phyloP scores from a whole-genome alignment of 2,113 vertebrate genomes.

The Verasper variegatus region DNA sequence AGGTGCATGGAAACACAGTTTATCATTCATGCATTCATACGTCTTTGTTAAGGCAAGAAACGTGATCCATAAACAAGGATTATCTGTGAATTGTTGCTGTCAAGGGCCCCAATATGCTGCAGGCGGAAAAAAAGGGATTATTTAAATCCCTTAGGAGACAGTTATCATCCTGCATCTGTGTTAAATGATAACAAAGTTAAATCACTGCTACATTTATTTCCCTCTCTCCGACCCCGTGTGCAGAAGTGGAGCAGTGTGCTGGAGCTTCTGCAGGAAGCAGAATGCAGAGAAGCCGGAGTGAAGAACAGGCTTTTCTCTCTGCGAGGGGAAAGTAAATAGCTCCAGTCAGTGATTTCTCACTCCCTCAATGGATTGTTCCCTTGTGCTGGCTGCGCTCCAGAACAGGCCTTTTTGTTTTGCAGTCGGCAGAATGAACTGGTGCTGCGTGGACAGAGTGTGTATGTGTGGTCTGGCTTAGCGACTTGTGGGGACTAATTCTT shows the following conservation, averaged over 20 bases:
- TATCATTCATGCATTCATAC: neutral
- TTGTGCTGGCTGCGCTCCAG: constrained; percentile 60
- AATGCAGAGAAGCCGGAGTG: constrained; percentile 47
- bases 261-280: constrained; percentile 43
- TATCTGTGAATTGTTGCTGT: neutral
- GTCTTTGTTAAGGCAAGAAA: neutral
- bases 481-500: neutral
- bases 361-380: constrained; percentile 66
- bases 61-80: neutral
- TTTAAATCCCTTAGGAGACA: constrained; percentile 11
- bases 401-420: constrained; percentile 64
- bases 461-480: neutral
- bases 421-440: constrained; percentile 55
- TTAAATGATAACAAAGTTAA: neutral
- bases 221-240: neutral
- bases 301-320: constrained; percentile 56
- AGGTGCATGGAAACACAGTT: neutral
- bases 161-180: neutral
- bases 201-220: constrained; percentile 12
- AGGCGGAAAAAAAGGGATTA: neutral
- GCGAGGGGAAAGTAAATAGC: constrained; percentile 68
- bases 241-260: neutral
- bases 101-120: neutral
- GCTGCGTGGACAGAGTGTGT: constrained; percentile 30
- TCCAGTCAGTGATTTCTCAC: constrained; percentile 73